phyloP scores from a whole-genome alignment of 2,888 invertebrate species.

The Busseola fusca region DNA sequence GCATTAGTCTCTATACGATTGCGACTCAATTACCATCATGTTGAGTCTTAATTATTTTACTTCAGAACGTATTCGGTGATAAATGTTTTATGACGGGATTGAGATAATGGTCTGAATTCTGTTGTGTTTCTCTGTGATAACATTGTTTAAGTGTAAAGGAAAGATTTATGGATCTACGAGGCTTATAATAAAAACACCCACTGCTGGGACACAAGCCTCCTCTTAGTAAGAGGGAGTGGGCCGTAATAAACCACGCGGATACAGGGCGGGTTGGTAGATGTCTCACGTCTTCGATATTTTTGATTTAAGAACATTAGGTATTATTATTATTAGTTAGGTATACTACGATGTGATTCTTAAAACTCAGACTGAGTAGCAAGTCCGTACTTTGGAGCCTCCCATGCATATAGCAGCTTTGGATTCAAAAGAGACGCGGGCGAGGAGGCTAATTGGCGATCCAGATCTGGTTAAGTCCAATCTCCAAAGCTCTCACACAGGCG shows the following conservation, averaged over 20 bases:
- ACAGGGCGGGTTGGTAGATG: no score
- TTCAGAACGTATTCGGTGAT: slow-evolving; percentile 42
- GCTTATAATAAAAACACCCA: not conserved
- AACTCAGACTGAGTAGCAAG: no score
- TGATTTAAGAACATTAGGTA: no score
- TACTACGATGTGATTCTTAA: no score
- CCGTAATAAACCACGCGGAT: not conserved
- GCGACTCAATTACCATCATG: slow-evolving; percentile 50
- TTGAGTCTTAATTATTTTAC: slow-evolving; percentile 58
- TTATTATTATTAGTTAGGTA: no score
- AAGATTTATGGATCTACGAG: not conserved
- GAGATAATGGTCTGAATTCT: slow-evolving; percentile 24
- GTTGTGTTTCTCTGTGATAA: slow-evolving; percentile 24
- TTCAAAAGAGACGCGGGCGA: no score
- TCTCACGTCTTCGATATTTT: no score
- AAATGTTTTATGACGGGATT: slow-evolving; percentile 48
- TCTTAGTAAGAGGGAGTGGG: not conserved
- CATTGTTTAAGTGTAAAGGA: not conserved
- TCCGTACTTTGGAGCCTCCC: no score
- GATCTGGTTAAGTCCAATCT: no score
- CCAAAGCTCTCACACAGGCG: no score
- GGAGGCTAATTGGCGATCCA: no score
- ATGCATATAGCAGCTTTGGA: no score
- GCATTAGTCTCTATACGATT: slow-evolving; percentile 58
- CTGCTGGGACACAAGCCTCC: not conserved